Evolutionary conservation across 2,113 vertebrate genomes (phyloP), one percentile per base, ranked within the genome.

Genomic region (Triplophysa tibetana): DNA sequence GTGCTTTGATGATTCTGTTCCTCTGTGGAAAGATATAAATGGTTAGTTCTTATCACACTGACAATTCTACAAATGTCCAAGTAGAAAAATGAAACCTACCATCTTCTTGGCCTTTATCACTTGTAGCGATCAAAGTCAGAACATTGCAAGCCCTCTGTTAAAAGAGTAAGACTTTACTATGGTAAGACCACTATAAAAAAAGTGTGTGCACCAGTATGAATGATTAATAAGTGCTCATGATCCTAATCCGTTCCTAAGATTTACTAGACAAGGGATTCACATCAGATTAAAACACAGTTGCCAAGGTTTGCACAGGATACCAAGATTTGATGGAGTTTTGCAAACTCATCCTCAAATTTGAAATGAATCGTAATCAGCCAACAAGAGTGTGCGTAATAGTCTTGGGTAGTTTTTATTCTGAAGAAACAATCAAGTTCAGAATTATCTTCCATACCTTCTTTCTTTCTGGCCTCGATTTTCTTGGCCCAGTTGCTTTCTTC

Each of bases 61-160:
- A 24, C 48, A 48, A 12, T 17, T 43, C 19, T 64, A 41, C 6
- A 1, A 8, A n/a, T 24, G 23, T 7, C 1, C 1, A 38, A 74
- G 9, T 24, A 24, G 33, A 45, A 9, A 43, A 45, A 75, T 41
- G 13, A 50, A 23, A 92, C 96, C 87, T 87, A 99, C 98, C 96
- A 99, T 98, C 69, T 92, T 98, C 94, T 97, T 99, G 24, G 97
- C 98, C 88, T 97, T 98, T 96, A 98, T 98, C 84, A 98, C 96
- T 90, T 99, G 89, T 88, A 99, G 86, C 97, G 97, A 88, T 99
- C 98, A 6, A 99, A 99, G 90, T 99, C 97, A 0, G 93, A n/a
- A 92, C 98, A 99, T 99, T 85, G 96, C 95, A n/a, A 83, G 97
- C 94, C 90, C 96, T 96, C 97, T 99, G 92, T 72, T 82, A 82